These are phyloP conservation scores for Euleptes europaea DNA, from an alignment of 2,113 vertebrate genomes.

Conservation along the genomic window DNA sequence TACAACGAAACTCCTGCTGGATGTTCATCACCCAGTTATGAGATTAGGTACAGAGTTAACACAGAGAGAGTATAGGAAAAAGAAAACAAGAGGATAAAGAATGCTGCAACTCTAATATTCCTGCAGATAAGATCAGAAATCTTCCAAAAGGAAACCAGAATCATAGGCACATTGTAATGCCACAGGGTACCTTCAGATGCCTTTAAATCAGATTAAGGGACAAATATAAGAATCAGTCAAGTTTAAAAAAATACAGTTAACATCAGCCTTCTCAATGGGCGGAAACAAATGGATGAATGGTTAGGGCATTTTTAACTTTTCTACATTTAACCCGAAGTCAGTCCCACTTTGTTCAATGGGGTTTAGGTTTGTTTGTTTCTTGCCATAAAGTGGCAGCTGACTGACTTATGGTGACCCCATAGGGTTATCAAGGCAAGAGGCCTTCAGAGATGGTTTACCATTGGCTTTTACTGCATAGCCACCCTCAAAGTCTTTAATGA, in stretches of 20 bases:
- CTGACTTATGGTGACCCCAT: no score
- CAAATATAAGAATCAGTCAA: background rate
- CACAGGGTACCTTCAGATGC: background rate
- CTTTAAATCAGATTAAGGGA: conserved; percentile 17
- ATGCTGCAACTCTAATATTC: conserved; percentile 7
- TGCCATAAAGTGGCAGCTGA: no score
- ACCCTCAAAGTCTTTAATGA: no score
- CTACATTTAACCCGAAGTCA: no score
- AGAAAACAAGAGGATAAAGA: conserved; percentile 20
- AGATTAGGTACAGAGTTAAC: background rate
- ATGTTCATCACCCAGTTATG: background rate
- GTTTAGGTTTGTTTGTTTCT: no score
- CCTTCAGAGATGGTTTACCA: no score
- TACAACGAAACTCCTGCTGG: conserved; percentile 12
- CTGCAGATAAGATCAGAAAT: conserved; percentile 16
- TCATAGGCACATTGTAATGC: background rate
- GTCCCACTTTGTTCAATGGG: no score
- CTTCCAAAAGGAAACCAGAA: background rate
- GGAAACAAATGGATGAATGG: background rate
- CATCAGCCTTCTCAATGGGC: background rate
- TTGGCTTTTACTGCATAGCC: no score
- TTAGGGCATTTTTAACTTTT: background rate
- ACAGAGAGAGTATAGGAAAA: background rate
- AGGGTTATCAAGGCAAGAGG: no score
- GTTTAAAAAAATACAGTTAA: conserved; percentile 1